Base-by-base conservation (phyloP, 2,113 vertebrate genomes). In the Capreolus pygargus region DNA sequence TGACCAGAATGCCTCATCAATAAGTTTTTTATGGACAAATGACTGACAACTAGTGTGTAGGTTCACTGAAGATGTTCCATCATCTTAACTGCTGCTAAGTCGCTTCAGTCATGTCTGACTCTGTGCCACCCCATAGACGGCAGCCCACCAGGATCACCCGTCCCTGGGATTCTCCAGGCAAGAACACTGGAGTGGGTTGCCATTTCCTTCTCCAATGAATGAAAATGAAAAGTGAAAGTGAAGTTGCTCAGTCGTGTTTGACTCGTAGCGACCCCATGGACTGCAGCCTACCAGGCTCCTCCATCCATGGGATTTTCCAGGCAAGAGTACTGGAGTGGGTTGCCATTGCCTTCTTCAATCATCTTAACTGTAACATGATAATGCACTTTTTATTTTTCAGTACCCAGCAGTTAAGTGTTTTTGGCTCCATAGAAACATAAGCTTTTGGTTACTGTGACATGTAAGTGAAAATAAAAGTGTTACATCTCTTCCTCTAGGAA, bases 371-470 rank as follows among this genome's bases (percentile, higher is more conserved):
- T 45, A 89, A 78, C 27, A 64, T 7, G 87, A 55, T 67, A 95
- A 55, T 28, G 57, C 6, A 96, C 30, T 23, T 67, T 83, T 97
- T 88, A 83, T 93, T 89, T 89, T 92, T 87, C 27, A 91, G n/a
- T 91, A 36, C 7, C 50, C 85, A 82, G 9, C 23, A 94, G 47
- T 55, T 76, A 8, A 91, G 58, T 60, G 27, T 55, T 91, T 36
- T 33, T 88, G 55, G 52, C 96, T 84, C n/a, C 76, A 57, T n/a
- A 64, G 67, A 93, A 97, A 94, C 47, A 64, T 57, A 90, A 94
- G 47, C 15, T 96, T 97, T 92, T 33, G 21, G 64, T 89, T 85
- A 92, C 12, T 52, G n/a, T 86, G 64, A 87, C 54, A 97, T 47
- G 16, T 74, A 93, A 91, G 33, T 94, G 58, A 96, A 96, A 97